Evolutionary conservation across 1,140 invertebrate species (phyloP), one percentile per base, ranked within the genome.

Genomic region (Pectinophora gossypiella): DNA sequence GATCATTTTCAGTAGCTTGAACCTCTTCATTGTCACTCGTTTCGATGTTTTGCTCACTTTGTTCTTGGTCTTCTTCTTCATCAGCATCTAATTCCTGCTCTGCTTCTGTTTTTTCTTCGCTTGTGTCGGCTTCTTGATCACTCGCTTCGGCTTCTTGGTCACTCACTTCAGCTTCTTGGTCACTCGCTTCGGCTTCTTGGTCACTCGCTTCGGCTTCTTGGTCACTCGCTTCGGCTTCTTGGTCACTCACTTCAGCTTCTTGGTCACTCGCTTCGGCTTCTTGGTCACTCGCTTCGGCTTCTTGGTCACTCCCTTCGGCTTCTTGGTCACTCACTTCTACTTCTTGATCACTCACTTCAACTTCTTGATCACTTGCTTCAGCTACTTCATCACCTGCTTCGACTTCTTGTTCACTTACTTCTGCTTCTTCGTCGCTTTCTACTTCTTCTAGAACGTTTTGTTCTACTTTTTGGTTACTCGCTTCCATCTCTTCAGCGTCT

Each of bases 61-160:
- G 32, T n/a, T 50, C 22, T 32, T 52, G 36, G 19, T 22, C 22
- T 53, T 47, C 44, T 47, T 42, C 20, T 27, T 51, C 20, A 10
- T 51, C 48, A 15, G 19, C 15, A 42, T 40, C 21, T 51, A 10
- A 15, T 13, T 32, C 38, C 21, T 27, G 21, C 16, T 43, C 38
- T 2, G 27, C 23, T 19, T 36, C 12, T 13, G 18, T 35, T 42
- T 22, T n/a, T 38, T 43, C 44, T 20, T 22, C 13, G 12, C 3
- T 15, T 16, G 48, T 15, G 42, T 50, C 21, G 52, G 61, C 45
- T 48, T 68, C 58, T 56, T 23, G 23, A 19, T 10, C 19, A 1
- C 47, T 13, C 3, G 32, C 35, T 13, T 27, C 27, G 3, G 21
- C 7, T 23, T 49, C 32, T 10, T 23, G 12, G 13, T 51, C 23